phyloP scores from a whole-genome alignment of 2,113 vertebrate species.

The Perccottus glenii region DNA sequence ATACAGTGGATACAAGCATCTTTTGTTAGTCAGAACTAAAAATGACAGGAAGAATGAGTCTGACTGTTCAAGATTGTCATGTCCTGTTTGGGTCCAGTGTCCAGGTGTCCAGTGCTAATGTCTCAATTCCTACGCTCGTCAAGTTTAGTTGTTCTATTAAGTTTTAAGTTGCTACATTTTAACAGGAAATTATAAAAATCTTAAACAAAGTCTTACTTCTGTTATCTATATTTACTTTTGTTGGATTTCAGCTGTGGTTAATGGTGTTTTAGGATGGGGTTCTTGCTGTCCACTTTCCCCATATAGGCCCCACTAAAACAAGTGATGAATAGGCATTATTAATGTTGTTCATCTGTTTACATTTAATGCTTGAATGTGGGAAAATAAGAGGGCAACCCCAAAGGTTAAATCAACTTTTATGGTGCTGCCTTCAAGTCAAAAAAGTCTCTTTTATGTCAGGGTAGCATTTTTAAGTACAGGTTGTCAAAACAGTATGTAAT shows the following conservation, averaged over 20 bases:
- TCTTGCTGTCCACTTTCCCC: conserved; percentile 44
- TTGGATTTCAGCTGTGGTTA: conserved; percentile 49
- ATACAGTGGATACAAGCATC: conserved; percentile 43
- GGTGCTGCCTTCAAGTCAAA: conserved; percentile 38
- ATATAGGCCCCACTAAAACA: conserved; percentile 60
- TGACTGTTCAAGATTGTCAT: conserved; percentile 53
- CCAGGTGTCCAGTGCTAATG: conserved; percentile 71
- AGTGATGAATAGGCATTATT: conserved; percentile 81
- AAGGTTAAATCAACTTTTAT: conserved; percentile 67
- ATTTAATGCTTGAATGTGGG: conserved; percentile 70
- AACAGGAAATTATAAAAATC: neutral
- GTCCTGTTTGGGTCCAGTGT: conserved; percentile 64
- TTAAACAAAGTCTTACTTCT: conserved; percentile 5
- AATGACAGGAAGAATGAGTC: conserved; percentile 72
- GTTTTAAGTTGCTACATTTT: no score
- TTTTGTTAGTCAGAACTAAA: conserved; percentile 42
- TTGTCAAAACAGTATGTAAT: conserved; percentile 63
- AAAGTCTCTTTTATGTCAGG: conserved; percentile 30
- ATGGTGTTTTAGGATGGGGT: conserved; percentile 55
- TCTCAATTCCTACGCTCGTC: conserved; percentile 39
- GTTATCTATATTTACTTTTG: conserved; percentile 32
- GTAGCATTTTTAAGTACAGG: neutral
- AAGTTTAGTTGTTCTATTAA: neutral
- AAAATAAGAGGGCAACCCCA: conserved; percentile 71
- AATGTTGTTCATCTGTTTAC: conserved; percentile 79